Base-by-base conservation (phyloP, 2,113 vertebrate species). In the Phrynosoma platyrhinos region DNA sequence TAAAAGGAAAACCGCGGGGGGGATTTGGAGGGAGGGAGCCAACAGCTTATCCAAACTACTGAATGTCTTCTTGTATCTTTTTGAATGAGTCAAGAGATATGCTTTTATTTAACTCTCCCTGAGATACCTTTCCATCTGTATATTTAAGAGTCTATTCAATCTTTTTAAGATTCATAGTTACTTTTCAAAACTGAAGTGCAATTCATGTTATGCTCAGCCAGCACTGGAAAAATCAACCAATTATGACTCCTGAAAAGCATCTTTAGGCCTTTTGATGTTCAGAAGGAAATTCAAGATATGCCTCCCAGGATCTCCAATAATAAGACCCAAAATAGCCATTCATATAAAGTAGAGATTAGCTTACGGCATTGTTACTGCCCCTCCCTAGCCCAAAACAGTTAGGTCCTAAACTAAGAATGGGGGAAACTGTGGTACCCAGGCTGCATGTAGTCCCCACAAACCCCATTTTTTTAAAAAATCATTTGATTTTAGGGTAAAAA, bases 1-100 rank as follows among this genome's bases (percentile, higher is more conserved):
- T 91, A 93, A 93, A 92, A 94, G n/a, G 92, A 93, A 90, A 91
- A 96, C 91, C 83, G 25, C 36, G 36, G 21, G 36, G 58, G 47
- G 25, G 9, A 9, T 18, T 16, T 62, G 58, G 30, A 36, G 78
- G 47, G 27, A 32, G 32, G 5, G 52, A 86, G 9, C n/a, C n/a
- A 90, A 82, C 2, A 21, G 85, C 68, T 95, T 89, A 85, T 91
- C n/a, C 62, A 88, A 92, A 90, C 85, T 86, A 88, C 0, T 81
- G 78, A 84, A 6, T 68, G 42, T 8, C n/a, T 76, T 80, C n/a
- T 21, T 87, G n/a, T 20, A 40, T 71, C 66, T 42, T 80, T 40
- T n/a, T 69, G 30, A 21, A 81, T 13, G 47, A 75, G 8, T 62
- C 1, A n/a, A 79, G 13, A 53, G 10, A 30, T 9, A 1, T 72